These are phyloP conservation scores for Brachionus plicatilis DNA, from an alignment of 1,140 invertebrate species.

Conservation along the genomic window DNA sequence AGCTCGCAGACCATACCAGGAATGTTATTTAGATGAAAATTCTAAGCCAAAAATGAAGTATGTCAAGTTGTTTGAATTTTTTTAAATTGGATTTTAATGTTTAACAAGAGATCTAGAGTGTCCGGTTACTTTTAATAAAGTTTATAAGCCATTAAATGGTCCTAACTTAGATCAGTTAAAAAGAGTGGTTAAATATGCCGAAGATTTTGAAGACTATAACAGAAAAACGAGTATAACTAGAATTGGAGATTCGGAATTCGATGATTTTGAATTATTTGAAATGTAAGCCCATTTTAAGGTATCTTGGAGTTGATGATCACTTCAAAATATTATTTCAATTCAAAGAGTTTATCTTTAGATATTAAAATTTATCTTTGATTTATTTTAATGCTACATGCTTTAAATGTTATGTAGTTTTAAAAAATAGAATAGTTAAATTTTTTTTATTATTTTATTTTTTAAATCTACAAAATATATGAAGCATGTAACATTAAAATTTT, in stretches of 20 bases:
- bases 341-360: too few species aligned
- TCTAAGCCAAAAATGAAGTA: neutral
- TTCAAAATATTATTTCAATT: too few species aligned
- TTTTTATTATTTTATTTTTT: too few species aligned
- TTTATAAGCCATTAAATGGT: neutral
- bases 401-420: too few species aligned
- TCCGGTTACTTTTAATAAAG: neutral
- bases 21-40: neutral
- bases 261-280: slow-evolving; percentile 32
- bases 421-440: too few species aligned
- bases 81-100: neutral
- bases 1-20: neutral
- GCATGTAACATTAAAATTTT: too few species aligned
- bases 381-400: too few species aligned
- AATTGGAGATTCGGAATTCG: neutral
- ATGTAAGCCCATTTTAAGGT: neutral
- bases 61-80: neutral
- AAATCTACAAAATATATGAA: too few species aligned
- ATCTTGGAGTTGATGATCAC: too few species aligned
- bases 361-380: too few species aligned
- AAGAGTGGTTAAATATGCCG: slow-evolving; percentile 19
- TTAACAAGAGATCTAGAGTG: neutral
- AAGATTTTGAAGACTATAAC: neutral
- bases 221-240: slow-evolving; percentile 4
- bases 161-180: slow-evolving; percentile 11